Evolutionary conservation across 1,140 invertebrate genomes (phyloP).

Genomic region (Bradynema listronoti): DNA sequence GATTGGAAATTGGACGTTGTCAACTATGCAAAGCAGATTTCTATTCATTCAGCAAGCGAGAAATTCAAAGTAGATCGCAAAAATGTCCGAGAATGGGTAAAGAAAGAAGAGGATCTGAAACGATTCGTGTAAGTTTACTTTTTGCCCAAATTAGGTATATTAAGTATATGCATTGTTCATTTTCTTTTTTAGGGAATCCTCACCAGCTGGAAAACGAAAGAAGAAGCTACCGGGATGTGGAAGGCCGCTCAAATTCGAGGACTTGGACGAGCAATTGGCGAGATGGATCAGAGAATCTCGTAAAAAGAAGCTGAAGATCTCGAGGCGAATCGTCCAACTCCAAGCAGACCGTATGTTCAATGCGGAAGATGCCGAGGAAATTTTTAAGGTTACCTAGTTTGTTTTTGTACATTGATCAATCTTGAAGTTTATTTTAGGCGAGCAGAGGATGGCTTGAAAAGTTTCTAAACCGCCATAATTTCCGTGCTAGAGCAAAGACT

Average conservation of each 20-base stretch:
- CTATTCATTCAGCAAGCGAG: no score
- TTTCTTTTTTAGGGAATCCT: slow-evolving; percentile 3
- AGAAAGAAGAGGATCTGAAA: no score
- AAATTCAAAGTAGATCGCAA: no score
- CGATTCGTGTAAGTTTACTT: no score
- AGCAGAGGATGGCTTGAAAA: slow-evolving; percentile 18
- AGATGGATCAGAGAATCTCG: background rate
- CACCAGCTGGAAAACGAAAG: slow-evolving; percentile 1
- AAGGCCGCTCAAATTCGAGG: background rate
- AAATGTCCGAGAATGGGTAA: no score
- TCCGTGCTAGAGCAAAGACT: background rate
- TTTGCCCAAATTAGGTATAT: no score
- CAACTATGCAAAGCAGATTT: no score
- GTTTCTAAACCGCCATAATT: slow-evolving; percentile 13
- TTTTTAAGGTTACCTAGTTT: slow-evolving; percentile 15
- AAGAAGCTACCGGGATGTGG: slow-evolving; percentile 9
- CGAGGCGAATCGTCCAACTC: background rate
- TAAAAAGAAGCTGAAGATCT: background rate
- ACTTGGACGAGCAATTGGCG: slow-evolving; percentile 5
- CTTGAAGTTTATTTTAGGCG: slow-evolving; percentile 10
- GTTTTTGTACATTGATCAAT: background rate
- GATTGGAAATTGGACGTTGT: no score
- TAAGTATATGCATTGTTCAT: no score
- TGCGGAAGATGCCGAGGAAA: background rate
- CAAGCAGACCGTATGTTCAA: slow-evolving; percentile 10